Evolutionary conservation across 2,888 invertebrate species (phyloP).

Genomic region (Marronus borbonicus): DNA sequence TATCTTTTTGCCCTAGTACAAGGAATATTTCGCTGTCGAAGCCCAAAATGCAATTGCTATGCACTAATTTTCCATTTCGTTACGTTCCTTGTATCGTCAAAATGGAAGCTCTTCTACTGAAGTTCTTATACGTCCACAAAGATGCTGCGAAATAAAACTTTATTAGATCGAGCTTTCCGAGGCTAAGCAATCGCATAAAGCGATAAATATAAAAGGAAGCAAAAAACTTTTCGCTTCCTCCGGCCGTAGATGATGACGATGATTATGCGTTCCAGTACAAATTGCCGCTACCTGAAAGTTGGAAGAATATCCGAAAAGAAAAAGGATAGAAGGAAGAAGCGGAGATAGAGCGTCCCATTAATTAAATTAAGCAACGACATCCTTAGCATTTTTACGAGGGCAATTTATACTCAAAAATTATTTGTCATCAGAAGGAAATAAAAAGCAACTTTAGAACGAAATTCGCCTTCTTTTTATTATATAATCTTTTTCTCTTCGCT

Average conservation of each 20-base stretch:
- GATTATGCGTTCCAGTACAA: not conserved
- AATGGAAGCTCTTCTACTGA: no score
- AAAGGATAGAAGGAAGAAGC: not conserved
- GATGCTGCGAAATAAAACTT: not conserved
- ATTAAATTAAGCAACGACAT: constrained; percentile 38
- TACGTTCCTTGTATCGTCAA: no score
- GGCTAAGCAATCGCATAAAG: constrained; percentile 1
- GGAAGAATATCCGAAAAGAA: not conserved
- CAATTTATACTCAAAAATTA: constrained; percentile 38
- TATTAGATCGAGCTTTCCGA: not conserved
- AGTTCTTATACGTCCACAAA: no score
- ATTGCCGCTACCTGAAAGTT: constrained; percentile 25
- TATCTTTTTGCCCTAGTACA: no score
- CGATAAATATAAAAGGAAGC: constrained; percentile 5
- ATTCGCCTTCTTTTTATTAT: constrained; percentile 14
- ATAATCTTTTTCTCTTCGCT: constrained; percentile 33
- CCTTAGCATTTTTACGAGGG: constrained; percentile 30
- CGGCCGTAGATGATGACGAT: not conserved
- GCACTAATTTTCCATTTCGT: no score
- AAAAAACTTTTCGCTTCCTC: constrained; percentile 2
- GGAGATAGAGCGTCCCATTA: constrained; percentile 15
- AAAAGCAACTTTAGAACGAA: constrained; percentile 39
- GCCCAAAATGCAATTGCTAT: no score
- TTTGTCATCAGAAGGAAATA: constrained; percentile 45
- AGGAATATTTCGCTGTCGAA: no score